Evolutionary conservation across 2,797 vertebrate genomes (phyloP).

Genomic region (Enteromius argenteus): DNA sequence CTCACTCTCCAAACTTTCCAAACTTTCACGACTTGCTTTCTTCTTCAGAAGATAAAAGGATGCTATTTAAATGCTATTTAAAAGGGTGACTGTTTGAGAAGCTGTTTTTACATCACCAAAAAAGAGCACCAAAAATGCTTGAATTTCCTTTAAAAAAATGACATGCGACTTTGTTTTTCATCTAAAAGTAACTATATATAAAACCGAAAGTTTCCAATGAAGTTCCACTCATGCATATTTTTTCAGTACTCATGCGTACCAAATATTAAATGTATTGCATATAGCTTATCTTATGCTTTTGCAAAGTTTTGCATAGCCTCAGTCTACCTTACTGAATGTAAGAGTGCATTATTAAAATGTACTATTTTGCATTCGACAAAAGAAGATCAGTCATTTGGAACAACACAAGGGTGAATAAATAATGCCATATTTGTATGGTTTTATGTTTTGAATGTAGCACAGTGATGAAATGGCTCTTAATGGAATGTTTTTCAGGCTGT

Average conservation of each 20-base stretch:
- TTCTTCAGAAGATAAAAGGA: not conserved
- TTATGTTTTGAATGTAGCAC: not conserved
- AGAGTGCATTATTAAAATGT: not conserved
- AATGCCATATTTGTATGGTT: not conserved
- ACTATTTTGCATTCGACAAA: not conserved
- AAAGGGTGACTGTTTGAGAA: not conserved
- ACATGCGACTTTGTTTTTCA: too few relatives aligned
- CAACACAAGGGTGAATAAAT: not conserved
- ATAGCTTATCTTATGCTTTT: not conserved
- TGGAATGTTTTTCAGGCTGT: conserved; percentile 48
- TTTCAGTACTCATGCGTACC: too few relatives aligned
- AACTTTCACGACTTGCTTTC: not conserved
- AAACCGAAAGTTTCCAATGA: too few relatives aligned
- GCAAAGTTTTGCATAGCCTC: not conserved
- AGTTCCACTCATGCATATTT: too few relatives aligned
- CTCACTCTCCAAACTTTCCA: not conserved
- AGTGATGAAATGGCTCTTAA: not conserved
- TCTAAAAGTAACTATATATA: too few relatives aligned
- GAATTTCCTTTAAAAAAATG: too few relatives aligned
- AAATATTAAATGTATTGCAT: not conserved
- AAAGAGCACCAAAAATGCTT: too few relatives aligned
- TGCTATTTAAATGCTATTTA: too few relatives aligned
- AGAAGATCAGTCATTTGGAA: not conserved
- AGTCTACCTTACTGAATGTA: not conserved
- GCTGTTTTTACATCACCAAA: not conserved